Base-by-base conservation (phyloP, 2,888 invertebrate species). In the Drosophila prostipennis region DNA sequence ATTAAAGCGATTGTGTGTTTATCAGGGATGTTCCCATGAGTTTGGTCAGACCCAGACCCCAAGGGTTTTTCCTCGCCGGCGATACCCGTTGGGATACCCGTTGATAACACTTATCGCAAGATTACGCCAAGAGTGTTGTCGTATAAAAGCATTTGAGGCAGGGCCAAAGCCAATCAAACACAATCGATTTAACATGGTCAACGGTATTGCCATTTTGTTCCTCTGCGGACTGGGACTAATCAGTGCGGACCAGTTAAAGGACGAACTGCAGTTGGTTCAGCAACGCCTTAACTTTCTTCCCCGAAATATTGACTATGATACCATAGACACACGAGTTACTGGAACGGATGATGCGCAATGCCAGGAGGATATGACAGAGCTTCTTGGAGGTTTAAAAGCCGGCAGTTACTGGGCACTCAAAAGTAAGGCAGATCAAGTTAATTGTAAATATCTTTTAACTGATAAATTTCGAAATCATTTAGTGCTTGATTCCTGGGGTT, bases 401-500 rank as follows among this genome's bases (percentile, higher is more conserved):
- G 26, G 49, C 14, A 63, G 19, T 0, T 6, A 49, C 0, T 80
- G 83, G 83, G 57, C 78, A 0, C 14, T 76, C 6, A 68, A 23
- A 40, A 64, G 82, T 82, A 57, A 46, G 77, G 58, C 0, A 13
- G 14, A 0, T 2, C 0, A 13, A 11, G 1, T 10, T 32, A 8
- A 6, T 2, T 14, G 7, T 2, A 23, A 6, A 51, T 6, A 42
- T 32, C 1, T n/a, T 16, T 14, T 16, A 19, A 1, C 1, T 13
- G 0, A 34, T 5, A 43, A 3, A 58, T 19, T 29, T 10, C 1
- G 0, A 7, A 43, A 8, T 6, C 26, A 8, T 14, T 0, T 53
- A 92, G 92, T 92, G 87, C 14, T 92, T 2, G 92, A 92, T 83
- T 83, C 92, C 2, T 91, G 90, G 77, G 91, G 91, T 14, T 91